A percentile compares a stretch with the other conserved stretches of the same genome.
Evolutionary conservation across 53 echinoderm and acorn worm species (phyloP).

Genomic region (Mesocentrotus franciscanus): DNA sequence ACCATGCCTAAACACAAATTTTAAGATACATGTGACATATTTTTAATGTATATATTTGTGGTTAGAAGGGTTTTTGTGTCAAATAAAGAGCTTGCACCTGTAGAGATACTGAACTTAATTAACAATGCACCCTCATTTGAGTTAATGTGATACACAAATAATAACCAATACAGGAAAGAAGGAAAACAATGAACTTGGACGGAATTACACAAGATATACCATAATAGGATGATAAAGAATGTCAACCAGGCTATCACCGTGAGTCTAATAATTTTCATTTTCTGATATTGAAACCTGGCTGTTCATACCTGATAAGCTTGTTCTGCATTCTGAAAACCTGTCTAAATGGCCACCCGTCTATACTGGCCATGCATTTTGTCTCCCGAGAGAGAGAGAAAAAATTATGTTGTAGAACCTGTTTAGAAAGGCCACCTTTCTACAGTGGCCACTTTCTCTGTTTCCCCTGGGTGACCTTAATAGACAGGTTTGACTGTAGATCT

Average conservation of each 20-base stretch:
- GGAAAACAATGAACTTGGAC: not conserved
- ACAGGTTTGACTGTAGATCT: too few species aligned
- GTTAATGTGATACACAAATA: not conserved
- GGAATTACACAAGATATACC: not conserved
- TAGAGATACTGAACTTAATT: not conserved
- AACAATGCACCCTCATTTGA: not conserved
- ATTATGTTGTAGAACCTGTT: too few species aligned
- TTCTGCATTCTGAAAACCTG: too few species aligned
- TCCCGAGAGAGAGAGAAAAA: too few species aligned
- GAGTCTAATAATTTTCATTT: not conserved
- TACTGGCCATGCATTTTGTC: too few species aligned
- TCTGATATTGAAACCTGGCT: not conserved
- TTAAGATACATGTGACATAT: too few species aligned
- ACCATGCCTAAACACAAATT: too few species aligned
- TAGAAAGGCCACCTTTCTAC: too few species aligned
- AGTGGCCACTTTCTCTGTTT: too few species aligned
- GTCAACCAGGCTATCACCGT: not conserved
- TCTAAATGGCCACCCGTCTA: too few species aligned
- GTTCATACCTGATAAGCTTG: not conserved
- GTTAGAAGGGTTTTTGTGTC: not conserved
- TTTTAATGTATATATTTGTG: not conserved
- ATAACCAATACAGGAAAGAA: constrained; percentile 21
- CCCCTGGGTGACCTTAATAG: too few species aligned
- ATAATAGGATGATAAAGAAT: not conserved
- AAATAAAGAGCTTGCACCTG: not conserved